These are phyloP conservation scores for Bombus confusus DNA, from an alignment of 1,140 invertebrate genomes.

Conservation along the genomic window DNA sequence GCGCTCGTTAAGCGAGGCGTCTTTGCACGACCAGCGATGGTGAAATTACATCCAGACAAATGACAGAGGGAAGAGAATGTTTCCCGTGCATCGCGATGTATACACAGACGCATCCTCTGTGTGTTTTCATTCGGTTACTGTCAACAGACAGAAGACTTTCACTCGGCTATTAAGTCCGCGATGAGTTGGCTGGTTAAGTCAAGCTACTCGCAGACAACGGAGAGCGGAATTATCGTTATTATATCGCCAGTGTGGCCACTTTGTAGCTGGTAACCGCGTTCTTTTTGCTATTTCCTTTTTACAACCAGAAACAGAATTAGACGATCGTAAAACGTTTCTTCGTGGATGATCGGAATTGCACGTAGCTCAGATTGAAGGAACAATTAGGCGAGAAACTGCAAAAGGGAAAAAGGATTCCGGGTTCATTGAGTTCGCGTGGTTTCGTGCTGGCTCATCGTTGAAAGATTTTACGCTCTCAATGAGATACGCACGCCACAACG, in stretches of 20 bases:
- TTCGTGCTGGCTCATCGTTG: background rate
- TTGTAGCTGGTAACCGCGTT: conserved; percentile 1
- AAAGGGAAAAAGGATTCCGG: background rate
- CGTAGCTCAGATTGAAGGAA: background rate
- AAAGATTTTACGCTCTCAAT: background rate
- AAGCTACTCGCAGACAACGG: conserved; percentile 24
- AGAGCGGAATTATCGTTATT: conserved; percentile 45
- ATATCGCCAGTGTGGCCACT: conserved; percentile 19
- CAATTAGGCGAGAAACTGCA: background rate
- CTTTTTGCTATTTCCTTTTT: background rate
- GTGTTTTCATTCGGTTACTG: conserved; percentile 28
- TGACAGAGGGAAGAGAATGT: conserved; percentile 10
- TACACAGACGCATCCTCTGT: background rate
- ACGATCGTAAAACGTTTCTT: conserved; percentile 16
- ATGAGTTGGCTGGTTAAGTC: conserved; percentile 26
- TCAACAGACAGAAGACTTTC: conserved; percentile 52
- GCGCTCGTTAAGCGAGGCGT: conserved; percentile 19
- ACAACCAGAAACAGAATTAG: conserved; percentile 17
- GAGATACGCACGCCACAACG: background rate
- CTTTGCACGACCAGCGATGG: conserved; percentile 1
- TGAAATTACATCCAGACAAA: conserved; percentile 54
- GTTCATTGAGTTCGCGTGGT: background rate
- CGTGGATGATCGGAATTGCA: conserved; percentile 22
- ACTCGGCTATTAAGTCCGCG: conserved; percentile 51
- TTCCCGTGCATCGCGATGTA: background rate